Evolutionary conservation across 2,113 vertebrate species (phyloP), one percentile per base, ranked within the genome.

Genomic region (Pimephales promelas): DNA sequence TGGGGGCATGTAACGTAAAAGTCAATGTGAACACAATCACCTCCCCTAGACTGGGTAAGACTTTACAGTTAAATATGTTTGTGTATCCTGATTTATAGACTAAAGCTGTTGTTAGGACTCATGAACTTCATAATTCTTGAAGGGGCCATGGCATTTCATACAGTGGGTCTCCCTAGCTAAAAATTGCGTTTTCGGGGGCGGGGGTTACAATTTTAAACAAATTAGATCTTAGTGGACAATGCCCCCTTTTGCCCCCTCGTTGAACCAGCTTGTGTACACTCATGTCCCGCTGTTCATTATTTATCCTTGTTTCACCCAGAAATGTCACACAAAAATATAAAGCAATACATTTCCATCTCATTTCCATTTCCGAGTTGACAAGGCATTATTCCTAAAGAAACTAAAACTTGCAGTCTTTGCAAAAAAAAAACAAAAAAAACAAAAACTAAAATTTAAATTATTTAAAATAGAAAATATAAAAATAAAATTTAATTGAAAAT

Each of bases 21-120:
- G 92, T 96, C 84, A 97, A 97, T 0, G 95, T 95, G 88, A 99
- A 98, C 93, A 98, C 97, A 89, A 98, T 99, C 94, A 98, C 97
- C 79, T 98, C 97, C 13, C 96, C 96, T 26, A 94, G 97, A 88
- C 96, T 98, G 2, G 97, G 98, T 99, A 90, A 96, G 96, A 68
- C 68, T 59, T 11, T 1, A 71, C 40, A 1, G 1, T 54, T 54
- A 54, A 54, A 54, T 18, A 54, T 0, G 0, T 54, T 20, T 54
- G 52, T 54, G 18, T 54, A 54, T 54, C 52, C 52, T 54, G 52
- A 54, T 22, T 18, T 54, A 5, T 49, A 18, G 4, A 49, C 14
- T 10, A 49, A 13, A 49, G 13, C 47, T 13, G 47, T 13, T 13
- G 4, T 3, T 3, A 13, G 45, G 45, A 47, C 47, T 14, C 3